These are phyloP conservation scores for Takifugu rubripes DNA, from an alignment of 2,797 vertebrate species.

Conservation along the genomic window DNA sequence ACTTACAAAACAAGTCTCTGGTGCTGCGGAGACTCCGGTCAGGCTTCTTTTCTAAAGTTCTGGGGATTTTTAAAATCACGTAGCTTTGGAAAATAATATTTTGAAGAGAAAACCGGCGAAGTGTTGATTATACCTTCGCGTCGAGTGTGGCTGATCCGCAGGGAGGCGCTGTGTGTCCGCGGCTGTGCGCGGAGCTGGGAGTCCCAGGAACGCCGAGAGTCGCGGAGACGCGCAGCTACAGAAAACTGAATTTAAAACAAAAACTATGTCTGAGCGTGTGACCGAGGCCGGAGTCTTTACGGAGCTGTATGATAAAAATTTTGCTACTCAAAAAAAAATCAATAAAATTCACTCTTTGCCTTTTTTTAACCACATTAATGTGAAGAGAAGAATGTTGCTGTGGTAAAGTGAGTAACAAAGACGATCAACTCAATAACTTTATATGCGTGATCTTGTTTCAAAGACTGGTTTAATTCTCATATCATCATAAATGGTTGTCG, in stretches of 20 bases:
- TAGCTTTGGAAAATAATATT: background rate
- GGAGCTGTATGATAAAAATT: no score
- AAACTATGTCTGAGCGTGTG: no score
- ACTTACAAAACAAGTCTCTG: no score
- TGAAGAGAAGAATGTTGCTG: background rate
- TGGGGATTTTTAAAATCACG: no score
- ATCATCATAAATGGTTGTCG: conserved; percentile 40
- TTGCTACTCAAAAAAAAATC: background rate
- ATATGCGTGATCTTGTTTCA: background rate
- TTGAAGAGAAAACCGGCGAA: background rate
- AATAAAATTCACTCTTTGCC: background rate
- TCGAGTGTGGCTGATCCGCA: conserved; percentile 47
- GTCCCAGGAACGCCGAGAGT: conserved; percentile 18
- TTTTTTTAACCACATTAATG: background rate
- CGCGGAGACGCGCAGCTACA: background rate
- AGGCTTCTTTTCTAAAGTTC: no score
- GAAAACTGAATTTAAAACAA: background rate
- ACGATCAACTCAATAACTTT: background rate
- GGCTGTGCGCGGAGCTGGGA: conserved; percentile 12
- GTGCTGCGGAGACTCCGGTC: no score
- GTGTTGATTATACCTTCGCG: background rate
- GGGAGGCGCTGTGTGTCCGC: conserved; percentile 75
- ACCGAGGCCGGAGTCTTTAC: no score
- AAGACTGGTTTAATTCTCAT: conserved; percentile 15
- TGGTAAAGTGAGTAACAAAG: background rate